Evolutionary conservation across 2,113 vertebrate species (phyloP), one percentile per base, ranked within the genome.

Genomic region (Ceyx melanurus): DNA sequence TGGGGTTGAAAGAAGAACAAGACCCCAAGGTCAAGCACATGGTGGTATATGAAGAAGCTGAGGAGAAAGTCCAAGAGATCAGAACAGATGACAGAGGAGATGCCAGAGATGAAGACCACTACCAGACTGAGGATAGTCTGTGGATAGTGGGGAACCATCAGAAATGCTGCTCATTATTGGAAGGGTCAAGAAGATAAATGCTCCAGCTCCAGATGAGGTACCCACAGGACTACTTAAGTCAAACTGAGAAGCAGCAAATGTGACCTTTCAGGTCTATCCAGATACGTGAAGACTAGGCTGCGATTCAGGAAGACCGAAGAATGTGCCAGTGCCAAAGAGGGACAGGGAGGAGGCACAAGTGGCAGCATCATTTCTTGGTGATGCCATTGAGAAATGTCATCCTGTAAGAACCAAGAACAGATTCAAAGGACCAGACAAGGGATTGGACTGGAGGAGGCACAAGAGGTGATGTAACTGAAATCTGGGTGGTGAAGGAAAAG

Each of bases 221-320:
- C 21, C 54, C 56, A 51, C 25, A 82, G 83, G 33, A 46, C 37
- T 60, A 51, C 74, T 72, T 0, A 0, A 33, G 65, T 25, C 70
- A 80, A 82, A 58, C n/a, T 15, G 10, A 68, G 42, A 54, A 68
- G n/a, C 50, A 50, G 67, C 26, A 90, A 33, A 77, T 31, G 83
- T 74, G 68, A 65, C 76, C 78, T 79, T 82, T 87, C 90, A 82
- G 90, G 78, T 89, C 74, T 29, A 2, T 65, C 82, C 85, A 85
- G 74, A 10, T 67, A 13, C 60, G 11, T 48, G 22, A 66, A 85
- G 78, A 79, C 48, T 64, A 56, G 75, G 43, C 19, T 17, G n/a
- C 0, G 0, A 57, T 82, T n/a, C 1, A 3, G 51, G 68, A 57
- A 91, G 35, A 62, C 68, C 60, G 62, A 35, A 86, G 82, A 62